Conservation (phyloP, 2,888 invertebrate genomes). For the Aporophyla lueneburgensis region DNA sequence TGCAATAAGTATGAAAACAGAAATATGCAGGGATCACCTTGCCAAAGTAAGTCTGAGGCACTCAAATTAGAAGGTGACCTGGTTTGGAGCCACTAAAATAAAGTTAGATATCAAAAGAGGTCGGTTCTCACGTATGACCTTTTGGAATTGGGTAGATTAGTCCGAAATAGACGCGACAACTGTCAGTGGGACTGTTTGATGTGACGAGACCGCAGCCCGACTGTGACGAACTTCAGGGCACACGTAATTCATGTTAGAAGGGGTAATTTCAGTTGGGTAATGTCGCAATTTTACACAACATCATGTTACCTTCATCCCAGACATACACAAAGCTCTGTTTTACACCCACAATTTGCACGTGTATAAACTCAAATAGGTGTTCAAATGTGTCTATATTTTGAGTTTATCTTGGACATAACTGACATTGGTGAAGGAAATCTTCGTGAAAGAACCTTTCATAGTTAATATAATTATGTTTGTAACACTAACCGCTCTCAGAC, state of each 20-base stretch:
- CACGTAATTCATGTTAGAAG: constrained; percentile 23
- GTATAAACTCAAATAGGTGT: not conserved
- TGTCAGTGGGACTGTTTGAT: constrained; percentile 50
- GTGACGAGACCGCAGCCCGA: constrained; percentile 39
- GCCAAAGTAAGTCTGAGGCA: constrained; percentile 64
- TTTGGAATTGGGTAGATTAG: constrained; percentile 63
- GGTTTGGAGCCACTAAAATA: constrained; percentile 75
- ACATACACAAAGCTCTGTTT: not conserved
- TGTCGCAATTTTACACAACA: constrained; percentile 24
- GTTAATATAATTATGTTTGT: too few species aligned
- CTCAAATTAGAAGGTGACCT: constrained; percentile 81
- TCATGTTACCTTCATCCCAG: not conserved
- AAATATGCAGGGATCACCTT: constrained; percentile 53
- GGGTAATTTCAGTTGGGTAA: constrained; percentile 10
- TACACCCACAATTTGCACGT: constrained; percentile 1
- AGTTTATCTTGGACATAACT: not conserved
- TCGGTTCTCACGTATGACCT: constrained; percentile 66
- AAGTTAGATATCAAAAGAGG: constrained; percentile 73
- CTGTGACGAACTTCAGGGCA: constrained; percentile 7
- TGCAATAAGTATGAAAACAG: constrained; percentile 47
- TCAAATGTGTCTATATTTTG: not conserved
- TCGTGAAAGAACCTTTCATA: too few species aligned
- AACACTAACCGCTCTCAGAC: too few species aligned
- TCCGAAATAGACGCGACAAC: constrained; percentile 45
- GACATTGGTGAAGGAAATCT: too few species aligned